A percentile compares a stretch with the other conserved stretches of the same genome.
Conservation (phyloP, 2,797 vertebrate genomes). For the Xenops minutus region DNA sequence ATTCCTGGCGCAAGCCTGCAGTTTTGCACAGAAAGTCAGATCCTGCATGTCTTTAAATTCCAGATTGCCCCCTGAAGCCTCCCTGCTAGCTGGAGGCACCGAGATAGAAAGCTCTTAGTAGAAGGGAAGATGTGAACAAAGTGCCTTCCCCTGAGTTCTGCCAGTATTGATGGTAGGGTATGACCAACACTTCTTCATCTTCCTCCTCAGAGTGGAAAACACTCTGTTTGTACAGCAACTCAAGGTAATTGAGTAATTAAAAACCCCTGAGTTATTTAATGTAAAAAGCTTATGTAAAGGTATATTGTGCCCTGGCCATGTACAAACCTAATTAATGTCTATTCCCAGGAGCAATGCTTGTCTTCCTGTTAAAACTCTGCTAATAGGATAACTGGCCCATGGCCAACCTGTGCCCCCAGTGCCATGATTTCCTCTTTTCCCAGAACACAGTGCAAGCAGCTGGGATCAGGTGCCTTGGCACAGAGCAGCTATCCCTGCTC, state of each 20-base stretch:
- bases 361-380: conserved; percentile 35
- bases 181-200: background rate
- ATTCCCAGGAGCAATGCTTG: background rate
- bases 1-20: background rate
- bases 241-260: background rate
- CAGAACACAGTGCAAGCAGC: background rate
- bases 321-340: conserved; percentile 34
- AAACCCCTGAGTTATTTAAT: background rate
- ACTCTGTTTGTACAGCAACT: background rate
- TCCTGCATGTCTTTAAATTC: background rate
- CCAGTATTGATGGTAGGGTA: background rate
- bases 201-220: background rate
- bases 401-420: background rate
- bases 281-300: background rate
- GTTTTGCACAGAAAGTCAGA: background rate
- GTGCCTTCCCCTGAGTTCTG: background rate
- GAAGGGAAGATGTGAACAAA: background rate
- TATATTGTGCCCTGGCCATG: background rate
- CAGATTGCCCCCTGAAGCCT: background rate
- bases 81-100: background rate
- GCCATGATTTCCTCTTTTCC: background rate
- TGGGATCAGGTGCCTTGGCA: background rate
- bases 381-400: background rate
- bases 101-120: background rate
- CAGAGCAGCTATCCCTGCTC: background rate